Evolutionary conservation across 2,888 invertebrate genomes (phyloP), one percentile per base, ranked within the genome.

Genomic region (Tetragonula carbonaria): DNA sequence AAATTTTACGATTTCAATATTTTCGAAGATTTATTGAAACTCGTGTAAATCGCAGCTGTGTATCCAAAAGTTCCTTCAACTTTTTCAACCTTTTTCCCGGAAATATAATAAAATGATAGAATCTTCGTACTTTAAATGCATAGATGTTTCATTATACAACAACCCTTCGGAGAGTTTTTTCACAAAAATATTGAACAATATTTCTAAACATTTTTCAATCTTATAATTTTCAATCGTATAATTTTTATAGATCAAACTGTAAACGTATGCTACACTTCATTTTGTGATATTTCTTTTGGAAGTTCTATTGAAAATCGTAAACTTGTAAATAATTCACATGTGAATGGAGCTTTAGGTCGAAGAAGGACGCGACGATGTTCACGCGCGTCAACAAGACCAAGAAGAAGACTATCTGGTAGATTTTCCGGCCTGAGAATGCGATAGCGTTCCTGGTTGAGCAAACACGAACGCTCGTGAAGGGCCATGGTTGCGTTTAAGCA

Each of bases 351-450:
- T 73, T 84, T 79, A 80, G n/a, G 28, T 21, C 55, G 65, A 57
- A 75, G 68, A 71, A 74, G 62, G 77, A 72, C 65, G 68, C 53
- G 65, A 18, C 73, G 57, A 76, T 55, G 45, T 67, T 73, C 70
- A 55, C 72, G 51, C 33, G 53, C 74, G 62, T 75, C 75, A 55
- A 45, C 65, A 78, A 74, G 78, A 75, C 65, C 78, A 76, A 84
- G 84, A 86, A 83, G 80, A 86, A 83, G 80, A 81, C 82, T 88
- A 88, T 88, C 88, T 88, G 50, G 81, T 79, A 85, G 85, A 88
- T 88, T 88, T 88, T 86, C 87, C 82, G 78, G 81, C 81, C 80
- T 81, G 85, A 83, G 88, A 85, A 86, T 65, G 88, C 82, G 88
- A 88, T 88, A 88, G 87, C 88, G 86, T 76, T 55, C 77, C 82